Evolutionary conservation across 1,140 invertebrate species (phyloP).

Genomic region (Drosophila chauvacae): DNA sequence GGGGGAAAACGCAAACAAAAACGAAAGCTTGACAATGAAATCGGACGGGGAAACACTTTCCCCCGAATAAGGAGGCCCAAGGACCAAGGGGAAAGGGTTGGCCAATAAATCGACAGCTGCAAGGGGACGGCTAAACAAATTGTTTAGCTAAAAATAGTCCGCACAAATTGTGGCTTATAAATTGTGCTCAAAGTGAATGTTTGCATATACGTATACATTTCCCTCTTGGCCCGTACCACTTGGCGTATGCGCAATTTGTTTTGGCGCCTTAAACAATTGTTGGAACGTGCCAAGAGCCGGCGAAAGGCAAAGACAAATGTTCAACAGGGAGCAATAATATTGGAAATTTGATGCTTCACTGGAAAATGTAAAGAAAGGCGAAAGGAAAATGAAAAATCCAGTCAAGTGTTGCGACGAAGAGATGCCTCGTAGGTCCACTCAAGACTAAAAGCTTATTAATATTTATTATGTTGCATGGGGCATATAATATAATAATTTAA

Average conservation of each 20-base stretch:
- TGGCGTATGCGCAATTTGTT: conserved; percentile 67
- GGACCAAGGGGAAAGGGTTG: conserved; percentile 30
- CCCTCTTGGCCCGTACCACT: conserved; percentile 28
- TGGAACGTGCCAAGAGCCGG: conserved; percentile 60
- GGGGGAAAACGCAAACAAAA: conserved; percentile 22
- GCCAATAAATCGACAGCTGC: conserved; percentile 54
- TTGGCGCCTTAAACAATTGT: conserved; percentile 69
- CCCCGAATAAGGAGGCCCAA: background rate
- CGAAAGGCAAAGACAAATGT: conserved; percentile 62
- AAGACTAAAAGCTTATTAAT: background rate
- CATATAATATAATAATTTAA: too few species aligned
- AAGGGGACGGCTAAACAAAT: conserved; percentile 52
- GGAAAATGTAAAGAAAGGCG: conserved; percentile 27
- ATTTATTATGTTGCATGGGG: background rate
- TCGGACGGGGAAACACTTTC: conserved; percentile 1
- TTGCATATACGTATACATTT: conserved; percentile 37
- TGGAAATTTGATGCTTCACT: conserved; percentile 70
- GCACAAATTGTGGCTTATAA: conserved; percentile 61
- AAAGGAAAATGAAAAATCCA: background rate
- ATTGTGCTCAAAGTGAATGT: conserved; percentile 50
- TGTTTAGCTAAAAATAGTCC: conserved; percentile 59
- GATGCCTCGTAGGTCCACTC: background rate
- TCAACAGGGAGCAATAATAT: conserved; percentile 79
- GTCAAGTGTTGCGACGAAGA: background rate
- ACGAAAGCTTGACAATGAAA: conserved; percentile 44